phyloP scores from a whole-genome alignment of 2,113 vertebrate genomes.

The Mustelus asterias region DNA sequence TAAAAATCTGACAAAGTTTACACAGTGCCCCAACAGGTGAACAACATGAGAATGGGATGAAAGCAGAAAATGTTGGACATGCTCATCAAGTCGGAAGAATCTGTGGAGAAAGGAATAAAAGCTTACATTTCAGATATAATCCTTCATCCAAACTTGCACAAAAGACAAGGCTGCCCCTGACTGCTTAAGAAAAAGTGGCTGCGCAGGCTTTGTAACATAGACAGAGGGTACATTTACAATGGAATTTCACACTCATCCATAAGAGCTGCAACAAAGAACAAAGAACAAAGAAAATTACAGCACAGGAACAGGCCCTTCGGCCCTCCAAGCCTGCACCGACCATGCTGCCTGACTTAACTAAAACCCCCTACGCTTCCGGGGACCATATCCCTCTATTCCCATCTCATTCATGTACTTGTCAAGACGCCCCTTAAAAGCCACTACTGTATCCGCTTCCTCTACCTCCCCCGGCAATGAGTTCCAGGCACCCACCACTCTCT shows the following conservation, averaged over 20 bases:
- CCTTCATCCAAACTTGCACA: neutral
- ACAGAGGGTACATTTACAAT: neutral
- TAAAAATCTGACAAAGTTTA: neutral
- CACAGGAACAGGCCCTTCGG: too few relatives aligned
- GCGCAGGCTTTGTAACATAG: neutral
- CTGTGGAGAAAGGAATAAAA: neutral
- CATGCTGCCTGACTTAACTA: too few relatives aligned
- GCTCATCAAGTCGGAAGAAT: neutral
- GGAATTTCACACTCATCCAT: neutral
- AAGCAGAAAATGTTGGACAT: neutral
- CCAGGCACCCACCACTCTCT: too few relatives aligned
- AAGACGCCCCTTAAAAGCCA: too few relatives aligned
- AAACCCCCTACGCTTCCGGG: too few relatives aligned
- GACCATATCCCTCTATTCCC: too few relatives aligned
- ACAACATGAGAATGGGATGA: neutral
- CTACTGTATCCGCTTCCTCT: too few relatives aligned
- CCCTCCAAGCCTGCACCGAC: too few relatives aligned
- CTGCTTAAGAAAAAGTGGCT: neutral
- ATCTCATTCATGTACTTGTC: too few relatives aligned
- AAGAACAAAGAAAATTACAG: too few relatives aligned
- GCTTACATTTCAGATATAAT: neutral
- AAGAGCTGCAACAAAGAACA: too few relatives aligned
- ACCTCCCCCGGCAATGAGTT: too few relatives aligned
- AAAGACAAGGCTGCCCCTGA: neutral
- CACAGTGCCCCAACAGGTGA: neutral